Evolutionary conservation across 2,113 vertebrate genomes (phyloP).

Genomic region (Seriola dumerili): DNA sequence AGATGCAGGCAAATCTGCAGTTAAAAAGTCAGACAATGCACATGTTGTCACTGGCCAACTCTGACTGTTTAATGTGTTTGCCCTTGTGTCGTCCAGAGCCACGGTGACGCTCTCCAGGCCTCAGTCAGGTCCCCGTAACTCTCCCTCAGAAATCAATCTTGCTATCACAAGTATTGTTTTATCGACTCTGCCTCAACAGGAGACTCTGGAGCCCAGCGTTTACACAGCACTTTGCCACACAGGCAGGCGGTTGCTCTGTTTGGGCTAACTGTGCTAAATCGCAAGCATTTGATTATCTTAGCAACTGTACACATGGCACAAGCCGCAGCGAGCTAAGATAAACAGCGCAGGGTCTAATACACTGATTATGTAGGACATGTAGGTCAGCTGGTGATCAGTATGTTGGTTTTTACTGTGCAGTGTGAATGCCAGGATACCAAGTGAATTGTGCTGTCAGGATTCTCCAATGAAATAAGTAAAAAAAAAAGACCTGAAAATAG

Average conservation of each 20-base stretch:
- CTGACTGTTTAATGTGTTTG: constrained; percentile 56
- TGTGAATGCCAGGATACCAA: background rate
- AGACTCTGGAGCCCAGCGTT: constrained; percentile 43
- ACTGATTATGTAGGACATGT: constrained; percentile 13
- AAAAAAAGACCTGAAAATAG: background rate
- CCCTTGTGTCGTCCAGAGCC: constrained; percentile 20
- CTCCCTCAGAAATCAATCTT: constrained; percentile 53
- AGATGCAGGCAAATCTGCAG: background rate
- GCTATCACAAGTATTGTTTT: constrained; percentile 54
- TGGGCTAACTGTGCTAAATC: constrained; percentile 58
- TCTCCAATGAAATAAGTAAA: background rate
- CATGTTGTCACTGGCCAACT: background rate
- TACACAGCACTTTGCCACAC: constrained; percentile 67
- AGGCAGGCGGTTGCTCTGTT: constrained; percentile 52
- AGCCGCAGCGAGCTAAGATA: constrained; percentile 40
- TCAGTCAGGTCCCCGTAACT: constrained; percentile 13
- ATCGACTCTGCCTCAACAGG: constrained; percentile 18
- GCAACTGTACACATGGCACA: constrained; percentile 38
- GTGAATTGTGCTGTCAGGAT: background rate
- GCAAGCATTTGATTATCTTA: constrained; percentile 69
- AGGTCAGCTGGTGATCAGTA: background rate
- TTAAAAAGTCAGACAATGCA: background rate
- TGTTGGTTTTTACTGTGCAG: background rate
- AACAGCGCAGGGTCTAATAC: constrained; percentile 50
- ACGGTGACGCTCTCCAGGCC: constrained; percentile 56